These are phyloP conservation scores for Platalea minor DNA, from an alignment of 2,797 vertebrate species.

Conservation along the genomic window DNA sequence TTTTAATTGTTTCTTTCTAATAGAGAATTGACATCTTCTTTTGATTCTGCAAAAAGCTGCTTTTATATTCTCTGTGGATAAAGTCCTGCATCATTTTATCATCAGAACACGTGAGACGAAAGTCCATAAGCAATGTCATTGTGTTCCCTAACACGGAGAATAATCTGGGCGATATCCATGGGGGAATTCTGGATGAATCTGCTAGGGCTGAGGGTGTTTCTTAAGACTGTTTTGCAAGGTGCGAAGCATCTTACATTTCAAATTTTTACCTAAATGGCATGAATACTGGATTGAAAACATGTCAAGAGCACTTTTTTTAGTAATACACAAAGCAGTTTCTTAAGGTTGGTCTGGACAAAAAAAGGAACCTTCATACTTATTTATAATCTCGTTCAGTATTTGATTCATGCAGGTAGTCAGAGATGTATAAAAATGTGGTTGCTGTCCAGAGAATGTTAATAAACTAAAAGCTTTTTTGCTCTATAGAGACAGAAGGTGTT, in stretches of 20 bases:
- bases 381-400: conserved; percentile 28
- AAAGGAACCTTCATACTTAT: background rate
- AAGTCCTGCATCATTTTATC: background rate
- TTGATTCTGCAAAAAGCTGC: conserved; percentile 37
- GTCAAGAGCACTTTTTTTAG: background rate
- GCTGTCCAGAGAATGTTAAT: conserved; percentile 10
- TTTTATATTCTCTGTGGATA: conserved; percentile 6
- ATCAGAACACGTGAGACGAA: background rate
- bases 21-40: conserved; percentile 52
- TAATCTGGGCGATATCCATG: background rate
- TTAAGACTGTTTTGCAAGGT: background rate
- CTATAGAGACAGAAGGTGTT: background rate
- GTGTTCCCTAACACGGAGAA: background rate
- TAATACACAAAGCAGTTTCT: background rate
- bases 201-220: background rate
- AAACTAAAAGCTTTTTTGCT: background rate
- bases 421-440: background rate
- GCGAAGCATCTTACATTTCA: background rate
- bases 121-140: background rate
- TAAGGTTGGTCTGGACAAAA: background rate
- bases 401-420: background rate
- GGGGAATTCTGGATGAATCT: background rate
- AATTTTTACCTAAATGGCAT: background rate
- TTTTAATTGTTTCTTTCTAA: conserved; percentile 68
- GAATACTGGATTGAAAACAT: background rate